phyloP scores from a whole-genome alignment of 2,113 vertebrate genomes.

The Arvicanthis niloticus region DNA sequence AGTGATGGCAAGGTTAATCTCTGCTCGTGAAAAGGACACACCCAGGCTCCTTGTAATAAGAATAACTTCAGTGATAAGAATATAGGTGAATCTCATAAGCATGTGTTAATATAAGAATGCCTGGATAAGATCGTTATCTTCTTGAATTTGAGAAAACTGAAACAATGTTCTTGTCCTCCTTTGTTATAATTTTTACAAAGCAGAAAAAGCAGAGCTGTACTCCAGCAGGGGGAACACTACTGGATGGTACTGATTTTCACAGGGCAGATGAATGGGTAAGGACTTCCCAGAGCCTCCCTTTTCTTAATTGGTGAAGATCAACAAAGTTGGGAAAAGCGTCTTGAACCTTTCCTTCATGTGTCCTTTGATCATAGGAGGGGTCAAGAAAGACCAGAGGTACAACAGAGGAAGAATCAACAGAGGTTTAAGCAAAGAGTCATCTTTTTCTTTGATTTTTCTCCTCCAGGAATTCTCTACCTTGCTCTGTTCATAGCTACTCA shows the following conservation, averaged over 20 bases:
- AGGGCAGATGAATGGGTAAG: background rate
- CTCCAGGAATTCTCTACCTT: background rate
- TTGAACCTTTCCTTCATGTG: background rate
- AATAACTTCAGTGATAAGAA: background rate
- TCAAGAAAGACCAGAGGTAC: background rate
- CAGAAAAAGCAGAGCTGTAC: background rate
- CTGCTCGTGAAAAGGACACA: rapidly evolving
- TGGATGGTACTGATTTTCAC: background rate
- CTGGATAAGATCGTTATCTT: background rate
- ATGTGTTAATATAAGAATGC: background rate
- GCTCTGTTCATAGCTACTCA: constrained; percentile 30
- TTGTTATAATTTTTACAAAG: background rate
- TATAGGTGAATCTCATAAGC: no score
- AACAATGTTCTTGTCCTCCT: rapidly evolving
- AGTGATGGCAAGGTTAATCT: background rate
- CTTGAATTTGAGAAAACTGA: background rate
- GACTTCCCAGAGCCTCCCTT: background rate
- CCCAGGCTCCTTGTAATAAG: background rate
- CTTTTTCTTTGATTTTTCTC: constrained; percentile 8
- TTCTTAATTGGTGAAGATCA: background rate
- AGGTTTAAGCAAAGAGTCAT: constrained; percentile 41
- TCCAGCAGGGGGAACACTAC: background rate
- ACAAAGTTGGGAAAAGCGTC: background rate
- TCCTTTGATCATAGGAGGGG: background rate
- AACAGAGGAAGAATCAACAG: background rate